Base-by-base conservation (phyloP, 2,888 invertebrate genomes). In the Andrena marginata region DNA sequence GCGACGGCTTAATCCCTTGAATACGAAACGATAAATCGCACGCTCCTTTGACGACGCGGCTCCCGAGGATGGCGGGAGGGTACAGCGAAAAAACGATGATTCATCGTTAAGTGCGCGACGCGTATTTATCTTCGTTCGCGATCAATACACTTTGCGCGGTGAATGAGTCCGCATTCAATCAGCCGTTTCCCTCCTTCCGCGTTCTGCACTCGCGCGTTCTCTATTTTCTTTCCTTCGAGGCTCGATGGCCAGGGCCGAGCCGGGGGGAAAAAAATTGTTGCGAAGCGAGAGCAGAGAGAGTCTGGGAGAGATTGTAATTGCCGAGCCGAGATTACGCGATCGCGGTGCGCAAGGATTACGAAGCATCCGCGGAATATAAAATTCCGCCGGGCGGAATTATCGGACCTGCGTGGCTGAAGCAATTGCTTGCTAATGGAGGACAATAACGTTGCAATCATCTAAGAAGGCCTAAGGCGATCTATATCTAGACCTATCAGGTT, bases 1-100 rank as follows among this genome's bases (percentile, higher is more conserved):
- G 56, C 74, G 74, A 82, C 69, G 82, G 75, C 82, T 82, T 80
- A 80, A 82, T 82, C 80, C 80, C 33, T 71, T 80, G 80, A 82
- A 82, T 75, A 54, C 70, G 63, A 51, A 68, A 71, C 80, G 80
- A 82, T 82, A 82, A 82, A 80, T 82, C 75, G 69, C 75, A 60
- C 49, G 65, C 31, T 70, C 35, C 79, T 67, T 75, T 60, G 33
- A 59, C 72, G 68, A 69, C 42, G 78, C 69, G 56, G 49, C 7
- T 26, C 64, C 49, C 59, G 60, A 8, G 31, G 26, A 7, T 5
- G 42, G n/a, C 4, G 10, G 49, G 51, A n/a, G 51, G 23, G n/a
- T 4, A 49, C n/a, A 4, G 10, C 54, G n/a, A 48, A 77, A 77
- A 62, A 77, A 71, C 51, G 73, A 60, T 77, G 77, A 83, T 77